These are phyloP conservation scores for Odocoileus virginianus DNA, from an alignment of 2,113 vertebrate genomes.

Conservation along the genomic window DNA sequence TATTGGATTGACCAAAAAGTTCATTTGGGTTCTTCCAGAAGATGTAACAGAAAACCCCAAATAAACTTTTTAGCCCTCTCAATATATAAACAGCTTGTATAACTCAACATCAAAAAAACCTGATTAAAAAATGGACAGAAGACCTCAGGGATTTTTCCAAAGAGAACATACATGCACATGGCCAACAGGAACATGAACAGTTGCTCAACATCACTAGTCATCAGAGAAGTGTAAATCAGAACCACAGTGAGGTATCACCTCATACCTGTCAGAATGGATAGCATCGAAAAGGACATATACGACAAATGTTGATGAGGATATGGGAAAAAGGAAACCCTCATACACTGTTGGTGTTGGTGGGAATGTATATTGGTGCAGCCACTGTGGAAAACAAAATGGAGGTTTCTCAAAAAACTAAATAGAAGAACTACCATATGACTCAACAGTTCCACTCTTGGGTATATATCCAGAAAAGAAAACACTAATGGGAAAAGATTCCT, in stretches of 20 bases:
- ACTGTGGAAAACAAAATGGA: neutral
- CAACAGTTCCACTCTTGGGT: neutral
- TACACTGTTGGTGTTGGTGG: neutral
- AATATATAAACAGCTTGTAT: neutral
- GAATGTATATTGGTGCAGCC: neutral
- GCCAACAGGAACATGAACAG: neutral
- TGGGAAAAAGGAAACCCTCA: neutral
- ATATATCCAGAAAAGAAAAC: neutral
- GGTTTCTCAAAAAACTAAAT: neutral
- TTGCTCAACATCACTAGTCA: neutral
- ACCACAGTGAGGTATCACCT: neutral
- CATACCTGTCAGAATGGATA: neutral
- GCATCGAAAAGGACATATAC: neutral
- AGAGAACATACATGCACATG: neutral
- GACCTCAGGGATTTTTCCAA: neutral
- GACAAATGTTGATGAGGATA: neutral
- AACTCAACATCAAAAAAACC: neutral
- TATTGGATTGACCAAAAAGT: neutral
- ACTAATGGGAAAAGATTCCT: neutral
- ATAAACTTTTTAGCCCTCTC: neutral
- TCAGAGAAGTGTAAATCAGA: neutral
- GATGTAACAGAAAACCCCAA: neutral
- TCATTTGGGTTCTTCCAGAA: neutral
- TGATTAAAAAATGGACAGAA: neutral
- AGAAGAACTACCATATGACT: neutral